Base-by-base conservation (phyloP, 2,888 invertebrate genomes). In the Muschampia plurimacula region DNA sequence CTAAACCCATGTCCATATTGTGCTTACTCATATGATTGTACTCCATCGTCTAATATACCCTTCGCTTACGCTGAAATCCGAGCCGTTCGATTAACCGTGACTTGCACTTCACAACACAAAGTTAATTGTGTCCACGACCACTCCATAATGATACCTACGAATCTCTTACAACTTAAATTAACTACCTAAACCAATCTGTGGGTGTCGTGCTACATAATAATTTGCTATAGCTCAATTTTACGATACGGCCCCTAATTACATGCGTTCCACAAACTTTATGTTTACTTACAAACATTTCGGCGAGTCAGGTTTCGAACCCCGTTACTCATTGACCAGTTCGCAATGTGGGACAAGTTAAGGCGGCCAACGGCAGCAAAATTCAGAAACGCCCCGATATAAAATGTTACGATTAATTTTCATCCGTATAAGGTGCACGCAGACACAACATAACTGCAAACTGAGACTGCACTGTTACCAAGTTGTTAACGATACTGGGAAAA, bases 401-500 rank as follows among this genome's bases (percentile, higher is more conserved):
- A 84, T 82, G 82, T 84, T 79, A 83, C 75, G 79, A 86, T 86
- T 80, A 80, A 83, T 86, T 88, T 82, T 86, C 78, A 77, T 79
- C 73, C 81, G 76, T 83, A 82, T 79, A 81, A 77, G 81, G 80
- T 75, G 74, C 66, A 69, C 57, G 77, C 79, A 79, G 80, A 78
- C 77, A 78, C 80, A 80, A 85, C 78, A 82, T 87, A 86, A 88
- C 86, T 87, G 86, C 85, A 82, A 83, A 83, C 82, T 81, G 82
- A 83, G 83, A 86, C 82, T 80, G 80, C 82, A 86, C 84, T 85
- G 86, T 87, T 89, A 86, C 87, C 82, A 83, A 83, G 82, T 88
- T 84, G 87, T 88, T 89, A 89, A 87, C 84, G 86, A 89, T 89
- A 90, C 90, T 87, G 77, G 84, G 86, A 87, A 91, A 89, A 90